Evolutionary conservation across 2,888 invertebrate species (phyloP).

Genomic region (Microplitis manilae): DNA sequence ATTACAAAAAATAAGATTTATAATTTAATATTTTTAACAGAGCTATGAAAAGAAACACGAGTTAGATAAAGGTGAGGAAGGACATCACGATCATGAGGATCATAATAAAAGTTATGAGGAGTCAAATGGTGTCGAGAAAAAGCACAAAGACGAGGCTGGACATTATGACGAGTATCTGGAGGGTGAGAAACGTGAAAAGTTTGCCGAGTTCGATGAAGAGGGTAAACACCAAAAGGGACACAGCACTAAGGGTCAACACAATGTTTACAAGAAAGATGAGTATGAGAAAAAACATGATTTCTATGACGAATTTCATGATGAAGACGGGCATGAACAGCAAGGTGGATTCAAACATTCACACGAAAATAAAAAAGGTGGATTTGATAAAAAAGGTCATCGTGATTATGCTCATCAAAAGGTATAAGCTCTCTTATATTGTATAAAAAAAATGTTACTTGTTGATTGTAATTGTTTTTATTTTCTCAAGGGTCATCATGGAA

Average conservation of each 20-base stretch:
- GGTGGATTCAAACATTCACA: slow-evolving; percentile 77
- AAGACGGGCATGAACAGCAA: slow-evolving; percentile 78
- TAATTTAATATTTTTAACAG: slow-evolving; percentile 41
- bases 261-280: slow-evolving; percentile 83
- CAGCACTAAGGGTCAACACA: slow-evolving; percentile 83
- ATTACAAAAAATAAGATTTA: no score
- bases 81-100: slow-evolving; percentile 80
- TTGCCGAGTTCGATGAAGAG: slow-evolving; percentile 76
- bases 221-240: slow-evolving; percentile 83
- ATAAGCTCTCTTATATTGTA: slow-evolving; percentile 9
- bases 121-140: slow-evolving; percentile 76
- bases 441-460: background rate
- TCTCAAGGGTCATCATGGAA: slow-evolving; percentile 72
- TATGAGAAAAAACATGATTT: slow-evolving; percentile 84
- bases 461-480: no score
- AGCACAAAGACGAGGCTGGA: slow-evolving; percentile 77
- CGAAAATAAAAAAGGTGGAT: slow-evolving; percentile 73
- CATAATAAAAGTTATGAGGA: slow-evolving; percentile 79
- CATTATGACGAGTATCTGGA: slow-evolving; percentile 80
- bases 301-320: slow-evolving; percentile 83
- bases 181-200: slow-evolving; percentile 80
- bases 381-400: slow-evolving; percentile 73
- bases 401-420: slow-evolving; percentile 63
- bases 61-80: slow-evolving; percentile 77
- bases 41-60: slow-evolving; percentile 74